Evolutionary conservation across 2,797 vertebrate genomes (phyloP).

Genomic region (Neosilurus hyrtlii): DNA sequence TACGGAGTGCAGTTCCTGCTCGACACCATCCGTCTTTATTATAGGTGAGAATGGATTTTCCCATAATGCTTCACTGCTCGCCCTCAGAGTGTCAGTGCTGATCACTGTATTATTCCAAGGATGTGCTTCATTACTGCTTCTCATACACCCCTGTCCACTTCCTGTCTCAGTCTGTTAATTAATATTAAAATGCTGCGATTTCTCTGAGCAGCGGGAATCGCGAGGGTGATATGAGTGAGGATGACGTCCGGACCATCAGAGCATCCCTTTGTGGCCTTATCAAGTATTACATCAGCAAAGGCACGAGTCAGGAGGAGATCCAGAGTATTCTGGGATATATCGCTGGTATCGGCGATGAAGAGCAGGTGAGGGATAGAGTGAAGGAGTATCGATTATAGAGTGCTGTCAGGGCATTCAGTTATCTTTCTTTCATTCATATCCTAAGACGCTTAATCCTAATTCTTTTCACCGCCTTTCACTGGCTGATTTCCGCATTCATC

Average conservation of each 20-base stretch:
- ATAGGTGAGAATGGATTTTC: slow-evolving; percentile 77
- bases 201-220: slow-evolving; percentile 56
- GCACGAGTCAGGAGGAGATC: slow-evolving; percentile 89
- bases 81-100: not conserved
- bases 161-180: not conserved
- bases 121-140: not conserved
- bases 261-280: slow-evolving; percentile 86
- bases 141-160: not conserved
- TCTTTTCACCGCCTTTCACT: too few relatives aligned
- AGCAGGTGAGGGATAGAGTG: slow-evolving; percentile 78
- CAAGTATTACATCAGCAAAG: slow-evolving; percentile 96
- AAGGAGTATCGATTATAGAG: too few relatives aligned
- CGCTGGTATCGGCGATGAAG: slow-evolving; percentile 87
- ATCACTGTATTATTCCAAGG: not conserved
- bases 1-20: slow-evolving; percentile 94
- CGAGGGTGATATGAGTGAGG: slow-evolving; percentile 79
- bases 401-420: not conserved
- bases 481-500: too few relatives aligned
- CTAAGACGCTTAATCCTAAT: too few relatives aligned
- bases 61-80: slow-evolving; percentile 4
- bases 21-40: slow-evolving; percentile 89
- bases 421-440: too few relatives aligned
- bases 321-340: slow-evolving; percentile 92
- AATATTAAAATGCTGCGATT: not conserved
- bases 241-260: slow-evolving; percentile 86